Base-by-base conservation (phyloP, 64 coral and sea anemone genomes). In the Cladopsammia gracilis region DNA sequence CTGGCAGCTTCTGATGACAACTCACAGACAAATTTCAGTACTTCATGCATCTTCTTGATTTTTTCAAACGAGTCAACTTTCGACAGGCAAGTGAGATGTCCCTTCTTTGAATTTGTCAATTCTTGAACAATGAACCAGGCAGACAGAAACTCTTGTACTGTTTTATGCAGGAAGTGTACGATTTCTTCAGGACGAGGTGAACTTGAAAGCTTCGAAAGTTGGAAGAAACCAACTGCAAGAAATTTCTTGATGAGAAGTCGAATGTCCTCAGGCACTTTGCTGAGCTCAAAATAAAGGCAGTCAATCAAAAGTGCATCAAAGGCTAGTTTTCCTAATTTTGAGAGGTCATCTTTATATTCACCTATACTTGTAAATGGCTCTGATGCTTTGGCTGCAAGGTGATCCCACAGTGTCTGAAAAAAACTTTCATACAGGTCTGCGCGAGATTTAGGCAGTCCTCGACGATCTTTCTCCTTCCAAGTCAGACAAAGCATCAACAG, bases 81-180 rank as follows among this genome's bases (percentile, higher is more conserved):
- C 12, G 77, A 79, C 23, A 79, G 52, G 24, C 23, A 79, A 25
- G 77, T 79, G 54, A 42, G 53, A 24, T 7, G 12, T 26, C 3
- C 13, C 54, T 16, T 20, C 10, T 79, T 42, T 16, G 54, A 15
- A 0, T 4, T 59, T 56, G 2, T 79, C 53, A 79, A 23, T 78
- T 78, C 76, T 8, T 58, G 7, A 56, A 56, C 53, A 10, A 56
- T 56, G 12, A 56, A 87, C 48, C 44, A 48, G 42, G 92, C 92
- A 61, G 92, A 84, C 11, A 93, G 84, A 54, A 93, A 93, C 85
- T 93, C 92, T 78, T 93, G 85, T 5, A 93, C 26, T 3, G 73
- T 57, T 22, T 93, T 88, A 22, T 93, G 92, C 6, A 93, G 56
- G 23, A 93, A 93, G n/a, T 62, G 69, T 9, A 93, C 57, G 72